phyloP scores from a whole-genome alignment of 2,797 vertebrate genomes.

The Chrosomus eos region DNA sequence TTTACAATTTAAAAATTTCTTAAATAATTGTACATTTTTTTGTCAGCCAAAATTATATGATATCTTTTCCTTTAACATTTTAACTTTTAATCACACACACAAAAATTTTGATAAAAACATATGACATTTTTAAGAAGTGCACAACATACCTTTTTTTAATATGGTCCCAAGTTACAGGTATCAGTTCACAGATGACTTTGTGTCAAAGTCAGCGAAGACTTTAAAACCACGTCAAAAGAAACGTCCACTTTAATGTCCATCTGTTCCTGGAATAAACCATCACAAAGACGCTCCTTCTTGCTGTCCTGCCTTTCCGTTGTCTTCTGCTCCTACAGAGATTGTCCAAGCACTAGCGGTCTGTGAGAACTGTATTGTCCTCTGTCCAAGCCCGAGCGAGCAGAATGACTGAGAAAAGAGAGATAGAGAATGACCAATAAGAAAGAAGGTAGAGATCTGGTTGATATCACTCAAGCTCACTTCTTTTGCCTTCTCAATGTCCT shows the following conservation, averaged over 20 bases:
- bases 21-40: no score
- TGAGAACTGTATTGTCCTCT: constrained; percentile 70
- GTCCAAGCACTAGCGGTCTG: constrained; percentile 68
- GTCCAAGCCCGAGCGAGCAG: constrained; percentile 73
- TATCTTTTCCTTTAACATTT: no score
- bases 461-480: constrained; percentile 61
- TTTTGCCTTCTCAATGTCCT: constrained; percentile 53
- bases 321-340: constrained; percentile 53
- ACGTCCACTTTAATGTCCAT: constrained; percentile 60
- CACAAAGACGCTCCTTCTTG: constrained; percentile 52
- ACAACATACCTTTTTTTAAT: constrained; percentile 80
- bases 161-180: constrained; percentile 45
- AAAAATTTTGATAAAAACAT: background rate
- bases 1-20: no score
- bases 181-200: constrained; percentile 41
- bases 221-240: constrained; percentile 57
- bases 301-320: constrained; percentile 54
- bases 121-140: background rate
- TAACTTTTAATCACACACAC: no score
- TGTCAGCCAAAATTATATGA: no score
- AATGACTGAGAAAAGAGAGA: constrained; percentile 56
- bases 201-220: constrained; percentile 58
- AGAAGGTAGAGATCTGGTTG: constrained; percentile 64
- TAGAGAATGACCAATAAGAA: constrained; percentile 51
- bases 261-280: constrained; percentile 70